Evolutionary conservation across 2,888 invertebrate genomes (phyloP).

Genomic region (Trichopoda pennipes): DNA sequence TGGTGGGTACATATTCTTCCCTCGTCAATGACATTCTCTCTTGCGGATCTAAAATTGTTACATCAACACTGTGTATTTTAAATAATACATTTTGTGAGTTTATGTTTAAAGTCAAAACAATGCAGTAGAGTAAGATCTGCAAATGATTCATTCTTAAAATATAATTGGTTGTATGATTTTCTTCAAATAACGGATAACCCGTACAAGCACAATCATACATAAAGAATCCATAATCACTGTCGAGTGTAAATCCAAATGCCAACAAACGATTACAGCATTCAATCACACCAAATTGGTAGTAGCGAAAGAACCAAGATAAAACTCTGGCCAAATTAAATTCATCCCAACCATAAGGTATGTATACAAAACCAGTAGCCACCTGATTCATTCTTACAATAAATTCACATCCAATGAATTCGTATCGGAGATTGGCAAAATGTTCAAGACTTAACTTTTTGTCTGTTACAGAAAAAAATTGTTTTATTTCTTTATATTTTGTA

Average conservation of each 20-base stretch:
- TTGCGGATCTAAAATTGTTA: slow-evolving; percentile 44
- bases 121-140: slow-evolving; percentile 84
- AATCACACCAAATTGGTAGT: slow-evolving; percentile 82
- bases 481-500: slow-evolving; percentile 83
- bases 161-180: slow-evolving; percentile 83
- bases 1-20: neutral
- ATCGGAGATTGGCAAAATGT: slow-evolving; percentile 81
- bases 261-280: slow-evolving; percentile 82
- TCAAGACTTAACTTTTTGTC: slow-evolving; percentile 82
- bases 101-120: slow-evolving; percentile 84
- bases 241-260: slow-evolving; percentile 81
- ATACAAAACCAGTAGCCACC: slow-evolving; percentile 84
- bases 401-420: slow-evolving; percentile 83
- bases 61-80: slow-evolving; percentile 80
- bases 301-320: slow-evolving; percentile 83
- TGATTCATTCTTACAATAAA: slow-evolving; percentile 83
- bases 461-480: slow-evolving; percentile 79
- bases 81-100: slow-evolving; percentile 82
- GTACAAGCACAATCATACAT: slow-evolving; percentile 85
- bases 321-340: slow-evolving; percentile 85
- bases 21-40: slow-evolving; percentile 4
- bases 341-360: slow-evolving; percentile 78
- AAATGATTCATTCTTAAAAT: slow-evolving; percentile 83
- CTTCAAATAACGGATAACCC: slow-evolving; percentile 84
- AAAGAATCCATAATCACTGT: slow-evolving; percentile 82